Conservation (phyloP, 2,113 vertebrate genomes). For the Struthidea cinerea region DNA sequence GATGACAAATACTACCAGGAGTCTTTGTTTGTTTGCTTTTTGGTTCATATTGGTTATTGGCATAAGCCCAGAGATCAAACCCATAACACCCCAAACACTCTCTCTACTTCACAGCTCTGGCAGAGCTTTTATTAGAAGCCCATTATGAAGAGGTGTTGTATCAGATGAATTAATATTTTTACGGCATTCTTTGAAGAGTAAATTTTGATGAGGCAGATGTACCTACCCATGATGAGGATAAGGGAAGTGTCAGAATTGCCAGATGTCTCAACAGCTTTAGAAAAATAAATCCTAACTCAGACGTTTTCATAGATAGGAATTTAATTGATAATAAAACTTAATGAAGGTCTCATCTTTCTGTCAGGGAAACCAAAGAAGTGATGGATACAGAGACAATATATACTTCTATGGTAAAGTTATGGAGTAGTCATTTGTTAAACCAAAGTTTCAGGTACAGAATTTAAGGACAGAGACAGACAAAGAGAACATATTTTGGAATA, state of each 20-base stretch:
- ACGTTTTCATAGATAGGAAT: background rate
- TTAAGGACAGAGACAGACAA: background rate
- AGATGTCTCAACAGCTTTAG: background rate
- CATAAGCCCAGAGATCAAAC: background rate
- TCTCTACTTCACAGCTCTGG: background rate
- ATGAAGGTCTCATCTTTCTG: background rate
- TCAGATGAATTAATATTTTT: background rate
- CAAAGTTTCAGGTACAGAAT: background rate
- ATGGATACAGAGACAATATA: background rate
- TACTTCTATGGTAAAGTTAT: background rate
- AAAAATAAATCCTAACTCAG: background rate
- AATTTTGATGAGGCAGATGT: background rate
- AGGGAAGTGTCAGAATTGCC: background rate
- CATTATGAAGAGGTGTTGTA: background rate
- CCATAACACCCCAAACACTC: background rate
- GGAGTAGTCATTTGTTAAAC: background rate
- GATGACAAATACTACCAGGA: background rate
- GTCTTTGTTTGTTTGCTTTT: background rate
- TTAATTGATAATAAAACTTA: background rate
- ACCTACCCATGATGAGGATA: background rate
- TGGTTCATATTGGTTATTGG: background rate
- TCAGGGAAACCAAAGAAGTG: background rate
- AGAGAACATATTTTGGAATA: background rate
- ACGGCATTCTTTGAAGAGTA: background rate
- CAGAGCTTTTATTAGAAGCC: background rate